phyloP scores from a whole-genome alignment of 2,797 vertebrate species.

The Oreochromis mossambicus region DNA sequence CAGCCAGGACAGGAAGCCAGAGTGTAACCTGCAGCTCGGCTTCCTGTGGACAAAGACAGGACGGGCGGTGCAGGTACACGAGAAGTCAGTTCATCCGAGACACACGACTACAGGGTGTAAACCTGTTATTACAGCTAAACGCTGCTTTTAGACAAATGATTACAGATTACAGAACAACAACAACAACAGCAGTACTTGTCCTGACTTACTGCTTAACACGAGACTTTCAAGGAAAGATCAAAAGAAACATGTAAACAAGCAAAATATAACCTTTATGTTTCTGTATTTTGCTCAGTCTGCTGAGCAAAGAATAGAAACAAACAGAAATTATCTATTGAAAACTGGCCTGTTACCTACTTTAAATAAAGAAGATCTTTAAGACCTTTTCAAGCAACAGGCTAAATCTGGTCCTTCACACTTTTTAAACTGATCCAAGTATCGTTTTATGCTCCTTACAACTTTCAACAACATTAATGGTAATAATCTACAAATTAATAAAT shows the following conservation, averaged over 20 bases:
- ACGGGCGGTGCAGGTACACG: conserved; percentile 42
- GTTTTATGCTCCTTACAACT: accelerated
- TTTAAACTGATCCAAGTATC: background rate
- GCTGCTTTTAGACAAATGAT: background rate
- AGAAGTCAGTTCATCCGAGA: background rate
- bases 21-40: conserved; percentile 1
- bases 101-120: background rate
- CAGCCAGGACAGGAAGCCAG: conserved; percentile 43
- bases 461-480: background rate
- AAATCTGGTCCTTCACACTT: background rate
- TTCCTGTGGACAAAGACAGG: conserved; percentile 60
- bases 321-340: background rate
- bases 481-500: background rate
- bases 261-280: background rate
- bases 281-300: background rate
- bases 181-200: background rate
- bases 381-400: no score
- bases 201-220: background rate
- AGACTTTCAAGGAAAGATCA: background rate
- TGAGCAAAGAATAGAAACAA: background rate
- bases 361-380: background rate
- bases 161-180: background rate
- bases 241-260: background rate
- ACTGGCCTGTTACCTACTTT: background rate
- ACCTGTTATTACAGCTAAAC: background rate